A percentile compares a stretch with the other conserved stretches of the same genome.
Evolutionary conservation across 2,888 invertebrate species (phyloP).

Genomic region (Resseliella maxima): DNA sequence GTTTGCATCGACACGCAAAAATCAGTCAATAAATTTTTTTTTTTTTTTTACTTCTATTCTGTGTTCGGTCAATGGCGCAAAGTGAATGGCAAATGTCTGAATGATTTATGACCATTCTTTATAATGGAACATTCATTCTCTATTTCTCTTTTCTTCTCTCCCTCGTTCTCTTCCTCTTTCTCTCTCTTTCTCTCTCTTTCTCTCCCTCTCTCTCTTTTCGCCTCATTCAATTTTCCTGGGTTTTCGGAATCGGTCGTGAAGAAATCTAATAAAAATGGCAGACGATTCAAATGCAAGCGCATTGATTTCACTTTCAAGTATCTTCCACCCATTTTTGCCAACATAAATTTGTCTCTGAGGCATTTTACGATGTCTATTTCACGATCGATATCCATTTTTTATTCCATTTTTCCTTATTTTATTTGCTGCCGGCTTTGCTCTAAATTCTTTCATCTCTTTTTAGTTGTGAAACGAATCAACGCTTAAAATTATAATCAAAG

Average conservation of each 20-base stretch:
- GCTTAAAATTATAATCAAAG: not conserved
- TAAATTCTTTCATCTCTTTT: not conserved
- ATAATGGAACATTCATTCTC: not conserved
- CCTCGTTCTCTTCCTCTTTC: no score
- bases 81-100: slow-evolving; percentile 24
- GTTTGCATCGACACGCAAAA: slow-evolving; percentile 10
- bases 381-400: slow-evolving; percentile 30
- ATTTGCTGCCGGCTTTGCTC: not conserved
- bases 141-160: no score
- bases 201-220: no score
- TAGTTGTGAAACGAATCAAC: not conserved
- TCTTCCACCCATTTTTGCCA: not conserved
- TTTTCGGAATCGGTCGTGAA: not conserved
- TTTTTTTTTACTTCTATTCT: not conserved
- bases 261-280: slow-evolving; percentile 42
- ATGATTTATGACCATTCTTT: not conserved
- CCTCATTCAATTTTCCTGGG: no score
- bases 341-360: not conserved
- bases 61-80: not conserved
- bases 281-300: not conserved
- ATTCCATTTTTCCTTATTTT: slow-evolving; percentile 17
- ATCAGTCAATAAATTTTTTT: not conserved
- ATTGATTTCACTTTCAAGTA: slow-evolving; percentile 18
- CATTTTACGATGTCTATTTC: slow-evolving; percentile 1
- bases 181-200: no score